These are phyloP conservation scores for Palloptera scutellata DNA, from an alignment of 2,888 invertebrate species.

Conservation along the genomic window DNA sequence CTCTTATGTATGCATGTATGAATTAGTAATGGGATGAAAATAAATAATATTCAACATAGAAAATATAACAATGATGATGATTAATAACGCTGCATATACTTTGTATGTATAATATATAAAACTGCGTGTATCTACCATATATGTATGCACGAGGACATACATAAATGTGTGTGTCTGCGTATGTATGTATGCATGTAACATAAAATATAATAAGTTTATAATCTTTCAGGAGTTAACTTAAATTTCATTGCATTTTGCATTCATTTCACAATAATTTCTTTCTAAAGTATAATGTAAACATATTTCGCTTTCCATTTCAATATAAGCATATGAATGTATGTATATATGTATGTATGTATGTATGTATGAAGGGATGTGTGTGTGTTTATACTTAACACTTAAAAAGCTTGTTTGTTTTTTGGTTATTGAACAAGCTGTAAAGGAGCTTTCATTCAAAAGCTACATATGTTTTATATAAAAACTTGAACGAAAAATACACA, in stretches of 20 bases:
- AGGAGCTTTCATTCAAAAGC: too few species aligned
- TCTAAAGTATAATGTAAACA: background rate
- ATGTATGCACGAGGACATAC: too few species aligned
- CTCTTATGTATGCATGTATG: too few species aligned
- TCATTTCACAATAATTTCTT: background rate
- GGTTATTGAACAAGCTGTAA: too few species aligned
- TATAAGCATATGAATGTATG: conserved; percentile 7
- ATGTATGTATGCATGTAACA: background rate
- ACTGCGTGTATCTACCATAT: background rate
- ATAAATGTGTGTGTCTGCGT: background rate
- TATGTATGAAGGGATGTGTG: conserved; percentile 14
- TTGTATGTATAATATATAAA: conserved; percentile 14
- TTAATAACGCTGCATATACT: background rate
- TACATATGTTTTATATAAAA: too few species aligned
- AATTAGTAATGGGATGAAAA: too few species aligned
- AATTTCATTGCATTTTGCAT: background rate
- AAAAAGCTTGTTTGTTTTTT: background rate
- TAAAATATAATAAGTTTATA: background rate
- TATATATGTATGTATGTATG: conserved; percentile 11
- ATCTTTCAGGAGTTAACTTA: background rate
- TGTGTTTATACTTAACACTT: background rate
- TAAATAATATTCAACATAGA: too few species aligned
- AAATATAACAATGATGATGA: too few species aligned
- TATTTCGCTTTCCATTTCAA: background rate
- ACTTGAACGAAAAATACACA: too few species aligned